Base-by-base conservation (phyloP, 2,113 vertebrate species). In the Microcebus lehilahytsara region DNA sequence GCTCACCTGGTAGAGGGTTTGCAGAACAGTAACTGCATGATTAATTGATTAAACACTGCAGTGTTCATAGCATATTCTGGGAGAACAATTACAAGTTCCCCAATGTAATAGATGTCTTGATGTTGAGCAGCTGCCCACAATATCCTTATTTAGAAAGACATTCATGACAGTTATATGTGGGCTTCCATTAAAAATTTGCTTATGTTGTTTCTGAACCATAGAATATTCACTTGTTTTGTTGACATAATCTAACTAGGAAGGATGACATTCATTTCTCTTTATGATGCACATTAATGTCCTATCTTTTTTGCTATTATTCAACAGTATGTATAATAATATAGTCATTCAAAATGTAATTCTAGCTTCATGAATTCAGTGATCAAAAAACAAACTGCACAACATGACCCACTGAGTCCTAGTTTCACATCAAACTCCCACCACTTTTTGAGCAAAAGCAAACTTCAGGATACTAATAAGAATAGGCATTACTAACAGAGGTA, bases 401-500 rank as follows among this genome's bases (percentile, higher is more conserved):
- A 93, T 69, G 85, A 97, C 87, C 30, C 51, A 96, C 62, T 95
- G 74, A 97, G 69, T 97, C 89, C 96, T 98, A 97, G 80, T 89
- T 98, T 97, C 89, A 94, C 42, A 93, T 98, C 81, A 88, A 95
- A 98, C 89, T 97, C 88, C 62, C 56, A 89, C 84, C 46, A 92
- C 60, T 96, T 97, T 64, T 67, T 97, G 81, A 97, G 94, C 88
- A 94, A 98, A 97, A 96, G 93, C 88, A 80, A 93, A 97, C 96
- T 98, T 96, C 88, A 96, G 97, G 85, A 60, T 96, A 71, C 96
- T 98, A 97, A 98, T 97, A 98, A 98, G 97, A 98, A 96, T 42
- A 98, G 97, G 96, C 97, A 98, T 97, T 96, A 96, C 85, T 98
- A 97, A 97, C 93, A 94, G 98, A 98, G 94, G 96, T 97, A 98